A percentile compares a stretch with the other conserved stretches of the same genome.
Evolutionary conservation across 2,797 vertebrate species (phyloP).

Genomic region (Xiphorhynchus erythropygius): DNA sequence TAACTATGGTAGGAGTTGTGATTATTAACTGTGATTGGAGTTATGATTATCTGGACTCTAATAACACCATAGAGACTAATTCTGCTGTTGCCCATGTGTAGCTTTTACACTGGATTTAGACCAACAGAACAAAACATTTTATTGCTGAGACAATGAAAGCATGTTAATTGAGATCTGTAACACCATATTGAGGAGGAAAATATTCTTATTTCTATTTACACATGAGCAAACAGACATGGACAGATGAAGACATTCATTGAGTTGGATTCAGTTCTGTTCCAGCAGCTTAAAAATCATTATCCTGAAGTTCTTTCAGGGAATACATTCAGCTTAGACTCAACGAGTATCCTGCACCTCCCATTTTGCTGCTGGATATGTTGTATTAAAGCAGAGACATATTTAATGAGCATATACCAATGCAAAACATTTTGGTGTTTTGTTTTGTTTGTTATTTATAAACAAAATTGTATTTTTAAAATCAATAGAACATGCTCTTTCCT

Average conservation of each 20-base stretch:
- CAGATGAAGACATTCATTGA: neutral
- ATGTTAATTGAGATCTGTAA: neutral
- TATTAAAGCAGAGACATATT: neutral
- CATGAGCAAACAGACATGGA: neutral
- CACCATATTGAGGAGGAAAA: neutral
- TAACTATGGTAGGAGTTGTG: neutral
- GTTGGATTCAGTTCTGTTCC: neutral
- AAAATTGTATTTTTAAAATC: neutral
- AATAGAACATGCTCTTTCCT: neutral
- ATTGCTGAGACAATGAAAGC: neutral
- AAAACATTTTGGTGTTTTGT: neutral
- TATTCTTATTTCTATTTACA: neutral
- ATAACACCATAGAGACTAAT: neutral
- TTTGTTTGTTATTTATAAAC: neutral
- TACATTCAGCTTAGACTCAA: neutral
- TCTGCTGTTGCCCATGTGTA: neutral
- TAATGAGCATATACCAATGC: neutral
- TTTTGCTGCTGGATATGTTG: neutral
- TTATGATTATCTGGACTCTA: neutral
- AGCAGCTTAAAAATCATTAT: neutral
- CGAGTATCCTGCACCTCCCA: neutral
- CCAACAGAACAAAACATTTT: neutral
- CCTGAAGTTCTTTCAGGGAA: neutral
- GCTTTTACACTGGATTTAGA: neutral
- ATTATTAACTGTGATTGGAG: neutral